Base-by-base conservation (phyloP, 2,113 vertebrate species). In the Leucosticte australis region DNA sequence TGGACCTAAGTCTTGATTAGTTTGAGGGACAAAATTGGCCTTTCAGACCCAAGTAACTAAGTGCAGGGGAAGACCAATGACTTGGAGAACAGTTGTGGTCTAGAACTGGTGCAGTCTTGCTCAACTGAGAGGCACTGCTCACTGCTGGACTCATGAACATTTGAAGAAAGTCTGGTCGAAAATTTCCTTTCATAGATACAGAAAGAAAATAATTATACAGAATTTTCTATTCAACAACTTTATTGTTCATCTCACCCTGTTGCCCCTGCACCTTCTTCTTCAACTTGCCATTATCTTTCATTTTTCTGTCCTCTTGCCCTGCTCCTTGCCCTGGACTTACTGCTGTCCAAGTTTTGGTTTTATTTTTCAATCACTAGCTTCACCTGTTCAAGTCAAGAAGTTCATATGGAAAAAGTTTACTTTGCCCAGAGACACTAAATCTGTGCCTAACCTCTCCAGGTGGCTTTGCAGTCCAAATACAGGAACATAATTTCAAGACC, bases 11-110 rank as follows among this genome's bases (percentile, higher is more conserved):
- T 88, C 12, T 9, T 84, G 39, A 23, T 37, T 24, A 13, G 2
- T 42, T 2, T 79, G 37, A 64, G 7, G 7, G 41, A 75, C 9
- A 60, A 68, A 39, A 9, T 20, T 0, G 0, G 9, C 24, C 30
- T 74, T 77, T 89, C 22, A 67, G 20, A 83, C 15, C 3, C 4
- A 49, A 28, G 50, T 70, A 70, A 55, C 1, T 19, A 18, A n/a
- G 3, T 17, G 11, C 6, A 22, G 7, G 6, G 64, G 21, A 76
- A 63, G 33, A 52, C 4, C 26, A 64, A 5, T 37, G n/a, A 64
- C 10, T 13, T 42, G 24, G 33, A 89, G 14, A 83, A 9, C 11
- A 62, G 11, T 9, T 0, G 0, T 10, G 16, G 57, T 6, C 10
- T 65, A 52, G 23, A 78, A 35, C 2, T 27, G 15, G 5, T 52